Evolutionary conservation across 2,888 invertebrate species (phyloP).

Genomic region (Ashinkailepas kermadecensis): DNA sequence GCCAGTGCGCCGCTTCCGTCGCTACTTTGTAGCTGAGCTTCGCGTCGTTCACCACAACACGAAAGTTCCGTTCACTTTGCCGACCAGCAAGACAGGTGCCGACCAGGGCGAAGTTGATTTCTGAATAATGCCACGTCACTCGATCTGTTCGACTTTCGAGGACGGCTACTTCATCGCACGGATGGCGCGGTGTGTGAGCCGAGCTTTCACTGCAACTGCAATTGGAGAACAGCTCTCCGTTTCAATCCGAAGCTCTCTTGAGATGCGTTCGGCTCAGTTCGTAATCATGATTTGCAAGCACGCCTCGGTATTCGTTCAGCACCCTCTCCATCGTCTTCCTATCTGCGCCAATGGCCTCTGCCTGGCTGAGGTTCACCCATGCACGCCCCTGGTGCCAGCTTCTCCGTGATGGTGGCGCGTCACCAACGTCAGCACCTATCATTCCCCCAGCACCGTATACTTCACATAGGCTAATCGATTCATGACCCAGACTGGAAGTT

Average conservation of each 20-base stretch:
- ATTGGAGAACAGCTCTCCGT: not conserved
- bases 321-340: not conserved
- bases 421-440: not conserved
- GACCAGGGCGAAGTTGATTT: not conserved
- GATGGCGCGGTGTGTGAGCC: not conserved
- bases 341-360: not conserved
- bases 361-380: not conserved
- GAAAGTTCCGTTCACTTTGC: not conserved
- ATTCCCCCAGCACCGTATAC: not conserved
- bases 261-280: not conserved
- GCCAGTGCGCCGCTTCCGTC: not conserved
- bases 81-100: not conserved
- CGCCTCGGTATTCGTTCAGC: slow-evolving; percentile 1
- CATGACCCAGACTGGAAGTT: not conserved
- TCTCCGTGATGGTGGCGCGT: not conserved
- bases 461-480: not conserved
- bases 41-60: not conserved
- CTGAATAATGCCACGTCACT: not conserved
- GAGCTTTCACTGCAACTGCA: not conserved
- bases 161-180: not conserved
- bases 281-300: not conserved
- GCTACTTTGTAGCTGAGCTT: not conserved
- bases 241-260: not conserved
- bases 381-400: not conserved
- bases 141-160: not conserved